Conservation (phyloP, 2,797 vertebrate species). For the Chloroceryle inda region DNA sequence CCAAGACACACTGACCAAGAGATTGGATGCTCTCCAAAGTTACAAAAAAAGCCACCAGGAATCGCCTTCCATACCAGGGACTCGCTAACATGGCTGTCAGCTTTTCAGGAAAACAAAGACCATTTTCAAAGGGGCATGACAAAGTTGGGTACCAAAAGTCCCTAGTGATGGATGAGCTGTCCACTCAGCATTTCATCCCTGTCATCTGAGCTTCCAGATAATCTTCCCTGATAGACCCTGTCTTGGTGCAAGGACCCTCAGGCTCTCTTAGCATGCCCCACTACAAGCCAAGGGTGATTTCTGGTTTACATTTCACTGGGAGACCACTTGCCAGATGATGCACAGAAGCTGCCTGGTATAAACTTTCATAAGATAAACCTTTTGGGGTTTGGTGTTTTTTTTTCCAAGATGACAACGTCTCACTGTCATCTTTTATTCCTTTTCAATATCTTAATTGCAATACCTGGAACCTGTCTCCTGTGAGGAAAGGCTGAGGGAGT, state of each 20-base stretch:
- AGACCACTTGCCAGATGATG: neutral
- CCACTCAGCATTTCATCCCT: neutral
- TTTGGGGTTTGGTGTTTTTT: neutral
- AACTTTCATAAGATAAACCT: neutral
- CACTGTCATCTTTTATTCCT: neutral
- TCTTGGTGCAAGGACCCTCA: neutral
- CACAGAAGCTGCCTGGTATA: neutral
- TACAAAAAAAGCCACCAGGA: neutral
- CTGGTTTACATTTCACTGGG: neutral
- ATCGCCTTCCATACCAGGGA: neutral
- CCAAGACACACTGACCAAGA: neutral
- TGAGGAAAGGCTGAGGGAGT: neutral
- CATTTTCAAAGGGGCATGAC: neutral
- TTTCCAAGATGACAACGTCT: neutral
- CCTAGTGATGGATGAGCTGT: neutral
- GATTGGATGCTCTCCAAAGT: fast-evolving
- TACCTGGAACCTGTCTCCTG: neutral
- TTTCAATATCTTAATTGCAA: neutral
- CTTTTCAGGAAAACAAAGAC: neutral
- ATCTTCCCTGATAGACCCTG: neutral
- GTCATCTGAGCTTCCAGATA: neutral
- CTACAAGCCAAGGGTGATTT: neutral
- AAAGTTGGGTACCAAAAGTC: neutral
- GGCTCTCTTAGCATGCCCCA: neutral
- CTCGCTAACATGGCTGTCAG: neutral